These are phyloP conservation scores for Nysson spinosus DNA, from an alignment of 2,888 invertebrate genomes.

Conservation along the genomic window DNA sequence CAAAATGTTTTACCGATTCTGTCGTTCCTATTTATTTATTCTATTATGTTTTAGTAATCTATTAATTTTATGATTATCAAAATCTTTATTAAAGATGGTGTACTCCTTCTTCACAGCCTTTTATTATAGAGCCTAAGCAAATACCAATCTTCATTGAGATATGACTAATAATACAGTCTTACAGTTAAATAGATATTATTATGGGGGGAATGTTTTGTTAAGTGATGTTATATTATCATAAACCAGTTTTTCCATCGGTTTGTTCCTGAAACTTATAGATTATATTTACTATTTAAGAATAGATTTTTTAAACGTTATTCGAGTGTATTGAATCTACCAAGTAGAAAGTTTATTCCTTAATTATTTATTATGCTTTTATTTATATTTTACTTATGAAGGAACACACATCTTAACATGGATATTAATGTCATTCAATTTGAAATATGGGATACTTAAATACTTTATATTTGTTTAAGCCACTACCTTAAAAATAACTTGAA, in stretches of 20 bases:
- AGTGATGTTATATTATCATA: constrained; percentile 36
- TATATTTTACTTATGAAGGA: constrained; percentile 8
- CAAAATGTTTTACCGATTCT: constrained; percentile 32
- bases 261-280: constrained; percentile 13
- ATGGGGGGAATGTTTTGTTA: constrained; percentile 41
- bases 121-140: constrained; percentile 58
- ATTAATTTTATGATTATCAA: constrained; percentile 18
- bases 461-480: constrained; percentile 7
- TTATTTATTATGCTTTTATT: constrained; percentile 39
- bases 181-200: constrained; percentile 44
- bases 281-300: constrained; percentile 20
- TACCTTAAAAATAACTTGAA: constrained; percentile 8
- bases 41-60: constrained; percentile 29
- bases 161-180: constrained; percentile 43
- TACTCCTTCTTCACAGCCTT: constrained; percentile 60
- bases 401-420: too few relatives aligned
- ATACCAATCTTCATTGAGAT: constrained; percentile 41
- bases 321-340: constrained; percentile 1
- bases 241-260: constrained; percentile 51
- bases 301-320: constrained; percentile 12
- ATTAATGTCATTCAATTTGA: too few relatives aligned
- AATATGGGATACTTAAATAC: constrained; percentile 19
- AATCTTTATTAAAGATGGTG: constrained; percentile 24
- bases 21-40: constrained; percentile 53
- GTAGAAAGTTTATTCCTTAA: constrained; percentile 7